phyloP scores from a whole-genome alignment of 2,797 vertebrate species.

The Sciaenops ocellatus region DNA sequence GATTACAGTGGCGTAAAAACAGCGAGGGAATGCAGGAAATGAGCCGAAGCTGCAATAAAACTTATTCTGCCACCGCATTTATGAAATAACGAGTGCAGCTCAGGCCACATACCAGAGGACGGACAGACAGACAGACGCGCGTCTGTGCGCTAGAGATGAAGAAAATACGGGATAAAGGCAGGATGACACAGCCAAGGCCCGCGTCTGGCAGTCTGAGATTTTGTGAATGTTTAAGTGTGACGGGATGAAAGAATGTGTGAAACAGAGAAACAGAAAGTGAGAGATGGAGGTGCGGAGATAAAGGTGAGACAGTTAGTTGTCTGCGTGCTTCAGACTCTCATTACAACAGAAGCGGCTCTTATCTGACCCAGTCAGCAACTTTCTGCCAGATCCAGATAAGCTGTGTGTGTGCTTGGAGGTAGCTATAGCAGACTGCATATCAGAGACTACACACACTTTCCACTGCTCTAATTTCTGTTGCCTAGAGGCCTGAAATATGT shows the following conservation, averaged over 20 bases:
- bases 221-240: slow-evolving; percentile 4
- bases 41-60: slow-evolving; percentile 2
- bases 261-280: not conserved
- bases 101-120: not conserved
- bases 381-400: slow-evolving; percentile 26
- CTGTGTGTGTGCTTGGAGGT: not conserved
- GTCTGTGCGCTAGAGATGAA: not conserved
- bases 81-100: not conserved
- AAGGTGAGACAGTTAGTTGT: not conserved
- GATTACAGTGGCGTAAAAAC: not conserved
- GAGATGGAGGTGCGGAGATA: slow-evolving; percentile 11
- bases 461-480: slow-evolving; percentile 9
- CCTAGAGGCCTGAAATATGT: not conserved
- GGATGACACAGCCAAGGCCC: not conserved
- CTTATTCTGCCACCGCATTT: not conserved
- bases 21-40: not conserved
- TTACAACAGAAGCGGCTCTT: slow-evolving; percentile 29
- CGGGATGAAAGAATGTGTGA: slow-evolving; percentile 7
- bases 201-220: slow-evolving; percentile 14
- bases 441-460: slow-evolving; percentile 3
- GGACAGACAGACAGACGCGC: not conserved
- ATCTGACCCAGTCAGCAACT: slow-evolving; percentile 44
- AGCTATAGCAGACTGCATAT: not conserved
- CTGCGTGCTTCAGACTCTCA: slow-evolving; percentile 18
- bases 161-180: not conserved